These are phyloP conservation scores for Alethe castanea DNA, from an alignment of 2,113 vertebrate genomes.

Conservation along the genomic window DNA sequence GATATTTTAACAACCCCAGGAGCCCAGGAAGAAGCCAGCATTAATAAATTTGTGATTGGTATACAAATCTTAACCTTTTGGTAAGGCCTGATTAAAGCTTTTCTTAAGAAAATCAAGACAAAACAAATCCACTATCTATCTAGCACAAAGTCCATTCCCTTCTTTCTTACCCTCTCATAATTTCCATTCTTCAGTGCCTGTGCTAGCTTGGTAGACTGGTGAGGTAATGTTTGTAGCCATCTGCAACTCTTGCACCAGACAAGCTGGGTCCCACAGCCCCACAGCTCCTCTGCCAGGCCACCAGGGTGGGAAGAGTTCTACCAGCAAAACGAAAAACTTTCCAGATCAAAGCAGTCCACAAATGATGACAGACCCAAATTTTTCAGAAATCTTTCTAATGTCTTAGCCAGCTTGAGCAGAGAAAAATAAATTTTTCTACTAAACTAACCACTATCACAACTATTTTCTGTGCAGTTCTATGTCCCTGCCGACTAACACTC, in stretches of 20 bases:
- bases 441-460: not conserved
- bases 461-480: not conserved
- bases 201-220: not conserved
- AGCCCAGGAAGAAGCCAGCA: not conserved
- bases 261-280: not conserved
- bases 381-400: not conserved
- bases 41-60: slow-evolving; percentile 5
- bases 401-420: not conserved
- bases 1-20: not conserved
- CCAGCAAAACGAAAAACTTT: not conserved
- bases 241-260: not conserved
- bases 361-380: not conserved
- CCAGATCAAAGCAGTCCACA: not conserved
- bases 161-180: not conserved
- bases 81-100: not conserved
- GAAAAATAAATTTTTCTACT: not conserved
- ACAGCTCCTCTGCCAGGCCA: not conserved
- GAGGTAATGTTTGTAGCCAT: not conserved
- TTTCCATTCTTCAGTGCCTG: not conserved
- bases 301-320: fast-evolving
- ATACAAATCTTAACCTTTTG: not conserved
- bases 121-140: not conserved
- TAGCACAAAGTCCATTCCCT: not conserved
- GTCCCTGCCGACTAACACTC: not conserved
- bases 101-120: not conserved